These are phyloP conservation scores for Drosophila mulleri DNA, from an alignment of 2,888 invertebrate species.

Conservation along the genomic window DNA sequence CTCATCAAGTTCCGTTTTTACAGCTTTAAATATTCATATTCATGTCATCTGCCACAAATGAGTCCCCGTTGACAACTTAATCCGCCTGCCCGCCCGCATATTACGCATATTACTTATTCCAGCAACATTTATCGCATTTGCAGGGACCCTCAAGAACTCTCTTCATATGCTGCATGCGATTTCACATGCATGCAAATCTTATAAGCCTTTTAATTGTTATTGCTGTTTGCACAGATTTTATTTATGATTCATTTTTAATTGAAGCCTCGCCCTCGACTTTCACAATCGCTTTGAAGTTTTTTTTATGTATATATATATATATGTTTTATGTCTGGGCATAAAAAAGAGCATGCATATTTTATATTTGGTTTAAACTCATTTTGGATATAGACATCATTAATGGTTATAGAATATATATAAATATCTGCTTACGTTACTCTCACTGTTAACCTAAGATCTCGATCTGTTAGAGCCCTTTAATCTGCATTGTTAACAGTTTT, in stretches of 20 bases:
- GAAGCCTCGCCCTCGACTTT: not conserved
- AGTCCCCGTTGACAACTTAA: conserved; percentile 56
- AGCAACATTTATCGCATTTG: conserved; percentile 25
- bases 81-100: conserved; percentile 37
- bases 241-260: conserved; percentile 25
- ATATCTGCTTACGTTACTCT: not conserved
- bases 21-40: conserved; percentile 55
- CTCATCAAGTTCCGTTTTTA: conserved; percentile 52
- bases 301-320: too few species aligned
- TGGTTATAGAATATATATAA: not conserved
- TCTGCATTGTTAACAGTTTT: not conserved
- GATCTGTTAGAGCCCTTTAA: not conserved
- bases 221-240: conserved; percentile 28
- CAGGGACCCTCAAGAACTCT: conserved; percentile 30
- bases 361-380: not conserved
- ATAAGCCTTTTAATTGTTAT: conserved; percentile 42
- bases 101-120: conserved; percentile 42
- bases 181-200: conserved; percentile 27
- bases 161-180: conserved; percentile 23
- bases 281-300: not conserved
- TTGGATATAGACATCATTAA: not conserved
- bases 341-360: not conserved
- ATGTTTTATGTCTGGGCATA: not conserved
- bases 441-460: not conserved
- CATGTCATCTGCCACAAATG: conserved; percentile 44